Evolutionary conservation across 1,140 invertebrate genomes (phyloP).

Genomic region (Zaprionus inermis): DNA sequence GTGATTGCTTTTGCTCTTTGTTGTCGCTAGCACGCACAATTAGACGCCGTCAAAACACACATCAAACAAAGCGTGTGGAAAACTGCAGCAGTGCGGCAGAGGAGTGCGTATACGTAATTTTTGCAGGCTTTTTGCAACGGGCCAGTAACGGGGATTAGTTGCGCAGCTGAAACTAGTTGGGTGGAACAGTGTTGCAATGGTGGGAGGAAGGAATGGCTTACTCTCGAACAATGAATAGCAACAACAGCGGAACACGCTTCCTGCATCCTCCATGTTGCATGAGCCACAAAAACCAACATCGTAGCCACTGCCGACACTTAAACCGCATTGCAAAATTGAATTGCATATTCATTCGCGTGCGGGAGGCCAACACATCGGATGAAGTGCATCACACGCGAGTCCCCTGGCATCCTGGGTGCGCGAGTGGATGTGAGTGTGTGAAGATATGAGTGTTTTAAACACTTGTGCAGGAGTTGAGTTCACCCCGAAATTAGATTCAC

Average conservation of each 20-base stretch:
- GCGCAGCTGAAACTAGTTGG: not conserved
- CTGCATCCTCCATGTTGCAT: not conserved
- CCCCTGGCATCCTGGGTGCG: slow-evolving; percentile 6
- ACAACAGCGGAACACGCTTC: not conserved
- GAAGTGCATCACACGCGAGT: slow-evolving; percentile 27
- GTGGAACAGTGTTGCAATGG: not conserved
- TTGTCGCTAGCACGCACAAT: slow-evolving; percentile 42
- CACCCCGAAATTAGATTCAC: slow-evolving; percentile 39
- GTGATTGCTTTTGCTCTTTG: slow-evolving; percentile 18
- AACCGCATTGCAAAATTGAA: slow-evolving; percentile 26
- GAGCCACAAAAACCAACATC: slow-evolving; percentile 5
- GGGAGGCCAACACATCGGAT: slow-evolving; percentile 17
- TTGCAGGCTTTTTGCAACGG: not conserved
- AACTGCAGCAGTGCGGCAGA: not conserved
- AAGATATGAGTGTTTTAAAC: not conserved
- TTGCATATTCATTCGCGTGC: slow-evolving; percentile 32
- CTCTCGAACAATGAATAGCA: not conserved
- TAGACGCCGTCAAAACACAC: slow-evolving; percentile 31
- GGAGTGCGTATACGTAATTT: slow-evolving; percentile 35
- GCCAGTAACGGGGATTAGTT: not conserved
- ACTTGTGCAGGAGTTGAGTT: slow-evolving; percentile 7
- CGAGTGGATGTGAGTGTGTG: not conserved
- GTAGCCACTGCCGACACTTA: not conserved
- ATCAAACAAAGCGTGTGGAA: slow-evolving; percentile 33
- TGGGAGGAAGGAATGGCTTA: not conserved